phyloP scores from a whole-genome alignment of 2,113 vertebrate species.

The Redunca redunca region DNA sequence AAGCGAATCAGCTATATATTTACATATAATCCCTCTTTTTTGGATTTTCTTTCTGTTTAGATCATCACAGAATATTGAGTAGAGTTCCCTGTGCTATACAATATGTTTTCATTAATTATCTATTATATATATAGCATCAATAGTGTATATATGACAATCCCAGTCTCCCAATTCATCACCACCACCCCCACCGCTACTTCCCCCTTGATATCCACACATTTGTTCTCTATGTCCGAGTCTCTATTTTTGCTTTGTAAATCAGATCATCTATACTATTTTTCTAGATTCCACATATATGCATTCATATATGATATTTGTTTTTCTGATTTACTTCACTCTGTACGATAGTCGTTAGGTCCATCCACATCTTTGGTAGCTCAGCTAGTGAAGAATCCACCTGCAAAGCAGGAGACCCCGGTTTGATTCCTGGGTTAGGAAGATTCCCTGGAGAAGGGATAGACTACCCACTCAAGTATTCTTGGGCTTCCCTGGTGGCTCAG shows the following conservation, averaged over 20 bases:
- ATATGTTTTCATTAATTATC: neutral
- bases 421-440: neutral
- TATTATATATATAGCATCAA: neutral
- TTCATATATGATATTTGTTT: neutral
- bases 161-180: neutral
- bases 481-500: neutral
- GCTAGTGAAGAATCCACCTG: neutral
- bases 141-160: neutral
- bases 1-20: neutral
- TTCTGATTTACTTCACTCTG: neutral
- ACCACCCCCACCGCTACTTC: fast-evolving
- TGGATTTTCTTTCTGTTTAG: neutral
- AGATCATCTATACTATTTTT: neutral
- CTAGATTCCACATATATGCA: neutral
- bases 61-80: neutral
- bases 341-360: neutral
- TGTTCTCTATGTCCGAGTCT: neutral
- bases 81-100: neutral
- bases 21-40: neutral
- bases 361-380: neutral
- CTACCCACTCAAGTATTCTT: neutral
- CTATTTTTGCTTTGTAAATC: neutral
- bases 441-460: neutral
- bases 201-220: neutral
- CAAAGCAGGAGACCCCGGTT: neutral